Evolutionary conservation across 2,797 vertebrate species (phyloP).

Genomic region (Amniataba percoides): DNA sequence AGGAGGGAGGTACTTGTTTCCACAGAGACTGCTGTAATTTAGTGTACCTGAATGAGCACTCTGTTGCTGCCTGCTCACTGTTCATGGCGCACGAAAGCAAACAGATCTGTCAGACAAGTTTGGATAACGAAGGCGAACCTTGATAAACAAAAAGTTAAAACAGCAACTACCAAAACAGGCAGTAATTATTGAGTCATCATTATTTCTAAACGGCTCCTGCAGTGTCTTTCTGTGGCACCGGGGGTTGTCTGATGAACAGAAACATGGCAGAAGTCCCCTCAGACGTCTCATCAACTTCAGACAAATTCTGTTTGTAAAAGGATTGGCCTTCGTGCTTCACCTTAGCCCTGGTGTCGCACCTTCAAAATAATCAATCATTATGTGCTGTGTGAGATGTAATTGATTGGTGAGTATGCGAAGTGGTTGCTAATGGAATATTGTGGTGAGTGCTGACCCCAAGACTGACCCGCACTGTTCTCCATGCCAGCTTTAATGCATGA

Average conservation of each 20-base stretch:
- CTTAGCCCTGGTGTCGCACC: slow-evolving; percentile 55
- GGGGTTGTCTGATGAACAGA: slow-evolving; percentile 16
- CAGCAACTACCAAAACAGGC: background rate
- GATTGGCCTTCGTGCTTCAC: slow-evolving; percentile 49
- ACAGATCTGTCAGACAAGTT: slow-evolving; percentile 29
- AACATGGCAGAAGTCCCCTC: slow-evolving; percentile 9
- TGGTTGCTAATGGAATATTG: slow-evolving; percentile 73
- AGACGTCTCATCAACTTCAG: slow-evolving; percentile 31
- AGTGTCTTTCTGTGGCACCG: background rate
- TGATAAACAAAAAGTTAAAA: slow-evolving; percentile 12
- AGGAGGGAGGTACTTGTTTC: slow-evolving; percentile 61
- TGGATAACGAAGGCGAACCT: slow-evolving; percentile 16
- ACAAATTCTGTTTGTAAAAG: slow-evolving; percentile 52
- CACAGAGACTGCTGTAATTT: slow-evolving; percentile 61
- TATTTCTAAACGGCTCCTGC: slow-evolving; percentile 8
- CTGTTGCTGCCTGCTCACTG: slow-evolving; percentile 33
- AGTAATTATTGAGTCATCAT: background rate
- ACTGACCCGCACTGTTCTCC: slow-evolving; percentile 73
- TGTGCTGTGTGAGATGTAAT: slow-evolving; percentile 69
- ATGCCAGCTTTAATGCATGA: slow-evolving; percentile 74
- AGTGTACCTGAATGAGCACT: slow-evolving; percentile 40
- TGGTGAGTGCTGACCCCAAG: slow-evolving; percentile 68
- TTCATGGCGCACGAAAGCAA: slow-evolving; percentile 37
- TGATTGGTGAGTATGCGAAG: slow-evolving; percentile 74
- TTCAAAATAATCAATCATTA: slow-evolving; percentile 73